A percentile compares a stretch with the other conserved stretches of the same genome.
Conservation (phyloP, 37 sponge, comb jelly and placozoan species). For the Spongia lamella region DNA sequence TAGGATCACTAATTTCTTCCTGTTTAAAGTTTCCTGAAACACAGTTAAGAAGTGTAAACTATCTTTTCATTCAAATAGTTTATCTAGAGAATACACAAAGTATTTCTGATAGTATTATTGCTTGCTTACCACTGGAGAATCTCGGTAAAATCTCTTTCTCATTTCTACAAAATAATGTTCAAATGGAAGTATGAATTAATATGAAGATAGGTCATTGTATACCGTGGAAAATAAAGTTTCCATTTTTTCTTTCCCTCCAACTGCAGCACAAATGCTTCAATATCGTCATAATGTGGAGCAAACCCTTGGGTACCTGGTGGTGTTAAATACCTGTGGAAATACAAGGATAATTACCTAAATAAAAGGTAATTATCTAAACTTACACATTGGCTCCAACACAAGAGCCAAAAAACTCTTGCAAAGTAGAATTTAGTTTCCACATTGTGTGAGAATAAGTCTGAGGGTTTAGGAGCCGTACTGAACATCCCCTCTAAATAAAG, state of each 20-base stretch:
- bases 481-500: constrained; percentile 74
- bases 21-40: constrained; percentile 71
- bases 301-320: constrained; percentile 95
- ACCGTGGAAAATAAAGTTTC: constrained; percentile 90
- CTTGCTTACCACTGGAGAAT: constrained; percentile 56
- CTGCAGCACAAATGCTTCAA: constrained; percentile 98
- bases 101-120: neutral
- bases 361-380: constrained; percentile 17
- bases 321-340: constrained; percentile 80
- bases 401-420: constrained; percentile 88
- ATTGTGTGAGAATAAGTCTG: constrained; percentile 80
- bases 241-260: constrained; percentile 96
- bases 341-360: neutral
- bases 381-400: constrained; percentile 92
- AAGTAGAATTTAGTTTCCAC: constrained; percentile 79
- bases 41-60: neutral
- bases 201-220: neutral
- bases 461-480: constrained; percentile 91
- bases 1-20: constrained; percentile 75
- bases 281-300: constrained; percentile 99
- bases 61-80: neutral
- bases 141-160: constrained; percentile 39
- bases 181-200: neutral
- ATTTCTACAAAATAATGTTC: constrained; percentile 22
- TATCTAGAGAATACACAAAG: neutral